Evolutionary conservation across 2,113 vertebrate genomes (phyloP).

Genomic region (Hippolais icterina): DNA sequence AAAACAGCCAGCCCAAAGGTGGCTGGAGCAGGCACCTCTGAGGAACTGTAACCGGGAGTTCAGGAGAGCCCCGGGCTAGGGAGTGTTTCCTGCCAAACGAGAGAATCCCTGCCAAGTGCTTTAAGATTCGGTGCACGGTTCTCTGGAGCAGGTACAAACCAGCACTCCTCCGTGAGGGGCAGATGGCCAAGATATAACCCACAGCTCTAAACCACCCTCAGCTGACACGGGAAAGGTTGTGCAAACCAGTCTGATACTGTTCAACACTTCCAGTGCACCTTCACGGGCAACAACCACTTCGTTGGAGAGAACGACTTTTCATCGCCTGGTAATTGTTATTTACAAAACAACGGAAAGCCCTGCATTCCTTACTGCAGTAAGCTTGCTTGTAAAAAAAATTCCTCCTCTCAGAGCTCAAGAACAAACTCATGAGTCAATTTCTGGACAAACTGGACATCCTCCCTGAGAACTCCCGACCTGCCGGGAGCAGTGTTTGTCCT

Average conservation of each 20-base stretch:
- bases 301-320: not conserved
- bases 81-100: not conserved
- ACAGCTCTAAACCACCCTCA: not conserved
- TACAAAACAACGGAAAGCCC: not conserved
- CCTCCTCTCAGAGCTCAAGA: not conserved
- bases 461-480: not conserved
- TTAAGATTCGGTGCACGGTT: not conserved
- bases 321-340: not conserved
- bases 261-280: not conserved
- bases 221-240: not conserved
- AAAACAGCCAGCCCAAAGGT: not conserved
- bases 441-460: not conserved
- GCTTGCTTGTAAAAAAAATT: not conserved
- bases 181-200: not conserved
- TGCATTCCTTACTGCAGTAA: not conserved
- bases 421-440: not conserved
- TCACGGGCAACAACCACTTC: not conserved
- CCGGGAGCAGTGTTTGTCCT: not conserved
- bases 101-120: not conserved
- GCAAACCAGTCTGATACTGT: not conserved
- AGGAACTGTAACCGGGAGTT: not conserved
- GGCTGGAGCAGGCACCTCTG: not conserved
- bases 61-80: not conserved
- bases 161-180: not conserved
- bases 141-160: not conserved